Base-by-base conservation (phyloP, 92 coral and sea anemone species). In the Palythoa caribaeorum region DNA sequence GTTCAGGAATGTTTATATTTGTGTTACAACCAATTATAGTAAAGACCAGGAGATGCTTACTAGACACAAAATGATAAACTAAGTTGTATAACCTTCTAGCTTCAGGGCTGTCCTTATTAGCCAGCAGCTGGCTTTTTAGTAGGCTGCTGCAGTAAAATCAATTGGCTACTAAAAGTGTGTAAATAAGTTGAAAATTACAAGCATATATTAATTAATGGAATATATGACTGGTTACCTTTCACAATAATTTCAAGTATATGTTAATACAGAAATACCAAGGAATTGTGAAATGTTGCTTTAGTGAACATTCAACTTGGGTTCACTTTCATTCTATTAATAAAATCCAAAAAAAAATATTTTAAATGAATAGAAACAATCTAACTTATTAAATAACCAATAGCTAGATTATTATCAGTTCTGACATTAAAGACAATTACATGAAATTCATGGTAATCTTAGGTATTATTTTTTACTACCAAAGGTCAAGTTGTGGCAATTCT, bases 201-300 rank as follows among this genome's bases (percentile, higher is more conserved):
- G 80, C 54, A 76, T 53, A 39, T 16, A 44, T 44, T 44, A 76
- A 39, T 76, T 76, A 76, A 76, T 20, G 80, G 80, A 76, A 76
- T 76, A 76, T 5, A 76, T 76, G 80, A 76, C 80, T 76, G 80
- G 53, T 76, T 76, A 76, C 80, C 80, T 76, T 76, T 76, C 77
- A 71, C 77, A 40, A 12, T 71, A 71, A 19, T 71, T 71, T 71
- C 77, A 71, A 71, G 77, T 13, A 12, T 74, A 74, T 20, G 79
- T 36, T 20, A 17, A 63, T 74, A 74, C 48, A 74, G 79, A 74
- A 74, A 74, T 36, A 20, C 48, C 48, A 74, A 74, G 17, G 48
- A 74, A 20, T 13, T 74, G 5, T 74, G 48, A 74, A 13, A 74
- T 74, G 39, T 74, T 74, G 9, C 79, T 74, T 7, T 10, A 51